A percentile compares a stretch with the other conserved stretches of the same genome.
These are phyloP conservation scores for Sapayoa aenigma DNA, from an alignment of 2,113 vertebrate genomes.

Conservation along the genomic window DNA sequence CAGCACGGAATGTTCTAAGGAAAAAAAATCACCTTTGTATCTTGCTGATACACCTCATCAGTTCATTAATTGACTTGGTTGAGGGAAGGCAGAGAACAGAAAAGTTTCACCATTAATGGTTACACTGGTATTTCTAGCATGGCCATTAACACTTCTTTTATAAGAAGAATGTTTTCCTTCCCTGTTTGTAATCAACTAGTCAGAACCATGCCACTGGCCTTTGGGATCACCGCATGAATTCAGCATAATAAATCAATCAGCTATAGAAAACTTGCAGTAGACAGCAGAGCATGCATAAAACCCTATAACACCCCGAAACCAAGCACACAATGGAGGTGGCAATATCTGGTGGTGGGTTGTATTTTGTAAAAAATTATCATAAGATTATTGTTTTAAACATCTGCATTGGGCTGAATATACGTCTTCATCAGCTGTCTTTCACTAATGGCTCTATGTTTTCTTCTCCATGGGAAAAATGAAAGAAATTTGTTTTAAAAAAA, in stretches of 20 bases:
- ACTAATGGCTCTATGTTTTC: background rate
- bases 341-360: background rate
- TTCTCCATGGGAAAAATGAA: background rate
- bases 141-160: background rate
- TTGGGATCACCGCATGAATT: background rate
- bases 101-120: background rate
- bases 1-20: background rate
- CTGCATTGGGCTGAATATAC: background rate
- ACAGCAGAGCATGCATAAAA: background rate
- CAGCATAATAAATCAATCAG: background rate
- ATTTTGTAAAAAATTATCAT: background rate
- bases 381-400: background rate
- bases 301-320: background rate
- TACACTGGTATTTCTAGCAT: background rate
- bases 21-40: background rate
- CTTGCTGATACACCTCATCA: background rate
- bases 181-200: background rate
- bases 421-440: background rate
- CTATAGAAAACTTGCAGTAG: background rate
- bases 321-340: background rate
- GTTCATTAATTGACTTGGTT: background rate
- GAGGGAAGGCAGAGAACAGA: background rate
- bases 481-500: no score
- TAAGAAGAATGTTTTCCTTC: background rate
- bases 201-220: background rate